phyloP scores from a whole-genome alignment of 2,797 vertebrate genomes.

The Coccyzus lansbergi region DNA sequence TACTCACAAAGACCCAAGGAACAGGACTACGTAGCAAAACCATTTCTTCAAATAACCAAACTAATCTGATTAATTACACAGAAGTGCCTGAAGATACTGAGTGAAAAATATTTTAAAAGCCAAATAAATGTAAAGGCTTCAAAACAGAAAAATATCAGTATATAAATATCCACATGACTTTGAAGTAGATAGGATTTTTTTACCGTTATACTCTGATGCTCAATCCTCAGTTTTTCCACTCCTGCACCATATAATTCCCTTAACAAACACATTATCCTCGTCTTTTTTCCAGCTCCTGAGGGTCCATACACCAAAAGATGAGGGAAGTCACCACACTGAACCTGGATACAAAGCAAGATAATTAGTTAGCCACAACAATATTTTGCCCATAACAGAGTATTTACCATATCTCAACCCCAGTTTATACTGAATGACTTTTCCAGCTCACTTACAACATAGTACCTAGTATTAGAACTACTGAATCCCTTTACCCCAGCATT shows the following conservation, averaged over 20 bases:
- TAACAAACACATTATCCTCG: constrained; percentile 95
- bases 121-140: not conserved
- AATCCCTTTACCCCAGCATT: not conserved
- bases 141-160: not conserved
- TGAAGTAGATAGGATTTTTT: not conserved
- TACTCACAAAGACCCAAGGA: not conserved
- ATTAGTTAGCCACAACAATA: not conserved
- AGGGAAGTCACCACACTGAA: constrained; percentile 95
- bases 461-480: not conserved
- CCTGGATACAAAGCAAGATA: constrained; percentile 74
- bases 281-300: constrained; percentile 97
- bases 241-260: constrained; percentile 93
- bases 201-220: constrained; percentile 95
- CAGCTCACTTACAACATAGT: not conserved
- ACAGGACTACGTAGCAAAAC: not conserved
- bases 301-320: constrained; percentile 95
- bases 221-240: constrained; percentile 96
- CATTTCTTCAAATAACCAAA: not conserved
- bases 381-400: accelerated
- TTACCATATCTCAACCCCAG: not conserved
- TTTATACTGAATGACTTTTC: not conserved
- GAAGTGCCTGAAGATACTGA: not conserved
- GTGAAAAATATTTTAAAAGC: not conserved
- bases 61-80: not conserved
- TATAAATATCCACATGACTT: not conserved